Conservation (phyloP, 1,140 invertebrate species). For the Dinoponera quadriceps region DNA sequence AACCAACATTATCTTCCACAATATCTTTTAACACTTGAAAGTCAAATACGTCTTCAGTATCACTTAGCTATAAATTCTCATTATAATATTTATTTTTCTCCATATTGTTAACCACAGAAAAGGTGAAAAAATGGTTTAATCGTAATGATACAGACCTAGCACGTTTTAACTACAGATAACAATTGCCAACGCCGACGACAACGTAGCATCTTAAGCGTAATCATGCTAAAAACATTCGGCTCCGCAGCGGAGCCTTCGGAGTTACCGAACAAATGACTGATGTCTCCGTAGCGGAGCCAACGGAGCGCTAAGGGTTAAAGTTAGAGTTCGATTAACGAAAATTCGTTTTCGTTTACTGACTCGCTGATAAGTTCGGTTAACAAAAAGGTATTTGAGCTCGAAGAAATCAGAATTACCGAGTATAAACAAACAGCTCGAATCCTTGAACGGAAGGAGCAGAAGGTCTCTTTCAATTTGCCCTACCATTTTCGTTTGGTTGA, state of each 20-base stretch:
- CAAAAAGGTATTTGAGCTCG: no score
- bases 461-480: no score
- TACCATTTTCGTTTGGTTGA: no score
- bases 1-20: conserved; percentile 37
- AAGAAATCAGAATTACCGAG: no score
- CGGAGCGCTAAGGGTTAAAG: no score
- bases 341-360: no score
- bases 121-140: conserved; percentile 50
- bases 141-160: conserved; percentile 21
- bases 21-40: conserved; percentile 44
- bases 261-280: no score
- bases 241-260: conserved; percentile 20
- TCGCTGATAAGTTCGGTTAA: no score
- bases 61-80: conserved; percentile 59
- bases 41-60: conserved; percentile 51
- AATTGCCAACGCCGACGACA: conserved; percentile 56
- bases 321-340: no score
- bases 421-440: no score
- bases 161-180: conserved; percentile 62
- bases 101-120: conserved; percentile 53
- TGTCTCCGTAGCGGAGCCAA: no score
- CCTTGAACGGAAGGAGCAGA: no score
- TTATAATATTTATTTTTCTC: conserved; percentile 55
- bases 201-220: conserved; percentile 41
- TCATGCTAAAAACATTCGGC: conserved; percentile 30